Conservation (phyloP, 2,113 vertebrate genomes). For the Muscicapa adusta region DNA sequence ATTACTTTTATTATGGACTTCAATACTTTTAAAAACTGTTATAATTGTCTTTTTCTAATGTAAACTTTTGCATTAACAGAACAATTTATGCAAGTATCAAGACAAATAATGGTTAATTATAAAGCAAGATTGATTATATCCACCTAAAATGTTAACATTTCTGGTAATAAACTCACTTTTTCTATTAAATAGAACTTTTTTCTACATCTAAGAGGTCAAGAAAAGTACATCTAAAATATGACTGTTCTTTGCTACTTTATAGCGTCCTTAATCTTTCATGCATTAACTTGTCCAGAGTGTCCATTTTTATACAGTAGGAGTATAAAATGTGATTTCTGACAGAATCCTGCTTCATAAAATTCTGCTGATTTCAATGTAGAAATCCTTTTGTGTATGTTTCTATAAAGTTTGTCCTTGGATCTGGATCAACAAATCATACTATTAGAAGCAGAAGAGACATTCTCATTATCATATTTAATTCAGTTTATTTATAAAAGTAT, state of each 20-base stretch:
- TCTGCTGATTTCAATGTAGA: neutral
- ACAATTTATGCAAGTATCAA: neutral
- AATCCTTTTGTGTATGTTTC: neutral
- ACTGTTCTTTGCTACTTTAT: neutral
- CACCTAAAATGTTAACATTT: neutral
- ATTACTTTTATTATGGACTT: neutral
- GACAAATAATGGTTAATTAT: neutral
- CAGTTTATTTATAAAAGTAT: neutral
- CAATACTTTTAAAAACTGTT: neutral
- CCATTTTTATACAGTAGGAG: neutral
- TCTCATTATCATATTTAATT: neutral
- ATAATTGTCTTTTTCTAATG: neutral
- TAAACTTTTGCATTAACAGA: neutral
- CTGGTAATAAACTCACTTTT: neutral
- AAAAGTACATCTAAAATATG: neutral
- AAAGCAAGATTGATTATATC: neutral
- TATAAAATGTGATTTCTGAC: neutral
- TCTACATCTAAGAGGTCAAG: neutral
- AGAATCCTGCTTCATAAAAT: conserved; percentile 10
- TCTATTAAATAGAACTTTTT: neutral
- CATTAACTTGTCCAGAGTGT: conserved; percentile 5
- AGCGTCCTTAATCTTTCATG: conserved; percentile 14
- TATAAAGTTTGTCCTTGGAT: neutral
- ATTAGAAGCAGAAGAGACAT: neutral
- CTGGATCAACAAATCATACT: neutral